Conservation (phyloP, 2,797 vertebrate species). For the Melanotaenia nigrans region DNA sequence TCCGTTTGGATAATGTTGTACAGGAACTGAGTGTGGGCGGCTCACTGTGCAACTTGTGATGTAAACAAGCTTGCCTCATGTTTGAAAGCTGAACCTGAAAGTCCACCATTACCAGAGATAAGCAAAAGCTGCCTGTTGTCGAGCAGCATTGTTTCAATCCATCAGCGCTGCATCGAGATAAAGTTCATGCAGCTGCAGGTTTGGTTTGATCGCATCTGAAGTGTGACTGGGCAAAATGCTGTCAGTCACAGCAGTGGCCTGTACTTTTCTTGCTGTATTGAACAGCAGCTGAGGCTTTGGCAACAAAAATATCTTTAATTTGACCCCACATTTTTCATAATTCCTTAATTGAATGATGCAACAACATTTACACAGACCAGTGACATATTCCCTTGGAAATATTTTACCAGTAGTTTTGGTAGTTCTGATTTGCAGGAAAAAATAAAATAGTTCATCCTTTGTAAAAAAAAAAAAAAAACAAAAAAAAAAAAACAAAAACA, state of each 20-base stretch:
- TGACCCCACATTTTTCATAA: too few species aligned
- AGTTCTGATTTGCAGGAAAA: too few species aligned
- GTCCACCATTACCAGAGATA: not conserved
- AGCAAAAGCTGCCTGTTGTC: not conserved
- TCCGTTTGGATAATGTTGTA: not conserved
- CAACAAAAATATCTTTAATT: too few species aligned
- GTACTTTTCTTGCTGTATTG: too few species aligned
- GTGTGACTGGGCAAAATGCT: not conserved
- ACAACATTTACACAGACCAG: too few species aligned
- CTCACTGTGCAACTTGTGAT: not conserved
- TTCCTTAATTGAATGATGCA: too few species aligned
- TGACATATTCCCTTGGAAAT: too few species aligned
- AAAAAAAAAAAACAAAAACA: too few species aligned
- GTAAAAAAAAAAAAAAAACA: too few species aligned
- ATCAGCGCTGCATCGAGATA: not conserved
- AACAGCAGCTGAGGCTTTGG: too few species aligned
- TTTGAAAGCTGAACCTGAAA: not conserved
- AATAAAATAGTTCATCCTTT: too few species aligned
- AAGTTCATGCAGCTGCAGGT: not conserved
- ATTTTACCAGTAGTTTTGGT: too few species aligned
- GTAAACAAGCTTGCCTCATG: slow-evolving; percentile 2
- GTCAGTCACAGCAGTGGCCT: not conserved
- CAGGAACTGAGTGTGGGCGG: slow-evolving; percentile 3
- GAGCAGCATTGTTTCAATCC: not conserved
- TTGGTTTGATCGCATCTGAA: not conserved